Evolutionary conservation across 2,888 invertebrate genomes (phyloP), one percentile per base, ranked within the genome.

Genomic region (Mythimna ferrago): DNA sequence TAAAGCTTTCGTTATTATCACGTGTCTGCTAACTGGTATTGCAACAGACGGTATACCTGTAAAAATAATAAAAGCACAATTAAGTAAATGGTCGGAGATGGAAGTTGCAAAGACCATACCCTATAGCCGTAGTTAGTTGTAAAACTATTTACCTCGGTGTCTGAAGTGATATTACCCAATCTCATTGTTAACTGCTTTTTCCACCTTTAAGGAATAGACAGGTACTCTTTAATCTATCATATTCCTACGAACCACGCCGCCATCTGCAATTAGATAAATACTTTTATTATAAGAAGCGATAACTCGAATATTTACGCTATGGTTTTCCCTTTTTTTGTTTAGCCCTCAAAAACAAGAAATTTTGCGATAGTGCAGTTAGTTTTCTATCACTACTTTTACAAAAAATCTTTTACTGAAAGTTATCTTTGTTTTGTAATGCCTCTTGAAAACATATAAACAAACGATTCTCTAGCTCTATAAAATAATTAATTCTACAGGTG

Each of bases 41-140:
- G 21, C 38, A 63, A 21, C 19, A 21, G n/a, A 38, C 2, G 10
- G 0, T 32, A 65, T n/a, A 80, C 26, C 82, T 80, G 78, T 38
- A 82, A 80, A 67, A 71, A 62, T 65, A 74, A n/a, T n/a, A 26
- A 3, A 53, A 26, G 38, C 2, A 48, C 0, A 60, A 19, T 16
- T 60, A 19, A 19, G 21, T 19, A 67, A n/a, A 35, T 19, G 41
- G 14, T 32, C 32, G 5, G 14, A 26, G 26, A 53, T 44, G 7
- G 0, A 19, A n/a, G 11, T 2, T 48, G 2, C 19, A 32, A 38
- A 51, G 2, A 57, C 1, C 35, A 61, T n/a, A 62, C 5, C 10
- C 26, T 4, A 19, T 11, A 9, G 14, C 14, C 53, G 16, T n/a
- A 48, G 6, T 41, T 7, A 60, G 2, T 26, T 53, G 16, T 48